Evolutionary conservation across 2,113 vertebrate species (phyloP), one percentile per base, ranked within the genome.

Genomic region (Sander vitreus): DNA sequence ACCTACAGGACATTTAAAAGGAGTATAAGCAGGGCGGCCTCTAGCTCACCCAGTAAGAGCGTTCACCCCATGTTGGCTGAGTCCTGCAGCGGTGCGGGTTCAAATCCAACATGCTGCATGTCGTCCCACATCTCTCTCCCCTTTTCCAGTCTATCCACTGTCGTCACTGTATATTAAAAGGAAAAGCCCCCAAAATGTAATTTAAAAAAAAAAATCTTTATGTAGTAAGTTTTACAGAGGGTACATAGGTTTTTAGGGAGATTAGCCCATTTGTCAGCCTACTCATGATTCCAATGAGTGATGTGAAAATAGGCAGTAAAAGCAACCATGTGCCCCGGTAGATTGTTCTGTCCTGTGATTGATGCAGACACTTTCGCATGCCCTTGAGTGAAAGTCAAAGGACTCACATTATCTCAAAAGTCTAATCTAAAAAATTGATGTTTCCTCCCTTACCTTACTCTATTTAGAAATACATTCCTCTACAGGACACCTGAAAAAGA

Each of bases 371-470:
- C 70, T 50, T 89, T 72, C 69, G 58, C 65, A 14, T 70, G 86
- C 9, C 86, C 88, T 90, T 87, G 72, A 78, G 39, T 59, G 50
- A 83, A 88, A 87, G 47, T 53, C 33, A 47, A 51, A 25, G 39
- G 19, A 82, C 23, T 73, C 19, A 14, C 13, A 39, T 73, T 63
- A 54, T 66, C 19, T 54, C 14, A 18, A 60, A 55, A 70, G 74
- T 60, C n/a, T 27, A 45, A 39, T 48, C 47, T 50, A 4, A 30
- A 60, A 48, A 57, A 76, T 18, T 11, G 25, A 23, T 64, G 59
- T 73, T 84, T 85, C 63, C 43, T 78, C 55, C 39, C 39, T 11
- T 43, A 43, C 10, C 39, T 58, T 19, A 39, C 59, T 21, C 33
- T 33, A 9, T 59, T 59, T 14, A 57, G 16, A 57, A 58, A 58